A percentile compares a stretch with the other conserved stretches of the same genome.
Conservation (phyloP, 2,113 vertebrate species). For the Pavo muticus region DNA sequence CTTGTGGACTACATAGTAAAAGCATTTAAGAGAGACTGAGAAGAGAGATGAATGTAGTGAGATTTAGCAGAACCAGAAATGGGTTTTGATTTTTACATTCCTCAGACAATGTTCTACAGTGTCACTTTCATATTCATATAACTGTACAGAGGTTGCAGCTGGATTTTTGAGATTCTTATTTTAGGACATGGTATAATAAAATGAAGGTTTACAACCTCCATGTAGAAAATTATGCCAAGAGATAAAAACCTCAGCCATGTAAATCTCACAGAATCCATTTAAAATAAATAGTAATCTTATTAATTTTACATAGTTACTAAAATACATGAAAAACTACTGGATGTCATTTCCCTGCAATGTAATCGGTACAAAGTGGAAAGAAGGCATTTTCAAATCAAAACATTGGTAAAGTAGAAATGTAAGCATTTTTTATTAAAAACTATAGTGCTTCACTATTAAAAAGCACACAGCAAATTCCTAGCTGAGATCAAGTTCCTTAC, state of each 20-base stretch:
- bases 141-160: neutral
- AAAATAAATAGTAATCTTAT: neutral
- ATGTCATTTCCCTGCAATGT: neutral
- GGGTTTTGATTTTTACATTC: neutral
- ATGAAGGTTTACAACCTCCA: neutral
- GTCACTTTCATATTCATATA: neutral
- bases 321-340: neutral
- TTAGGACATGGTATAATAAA: constrained; percentile 2
- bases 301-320: constrained; percentile 4
- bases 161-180: constrained; percentile 21
- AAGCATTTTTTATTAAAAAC: neutral
- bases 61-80: neutral
- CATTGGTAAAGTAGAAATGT: neutral
- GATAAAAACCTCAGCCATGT: neutral
- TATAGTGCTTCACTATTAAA: neutral
- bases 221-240: neutral
- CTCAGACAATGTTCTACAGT: neutral
- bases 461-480: neutral
- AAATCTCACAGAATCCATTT: neutral
- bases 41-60: neutral
- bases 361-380: neutral
- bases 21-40: neutral
- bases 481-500: neutral
- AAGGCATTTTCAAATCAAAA: neutral
- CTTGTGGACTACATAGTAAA: neutral